Base-by-base conservation (phyloP, 2,888 invertebrate genomes). In the Drepanosiphum platanoidis region DNA sequence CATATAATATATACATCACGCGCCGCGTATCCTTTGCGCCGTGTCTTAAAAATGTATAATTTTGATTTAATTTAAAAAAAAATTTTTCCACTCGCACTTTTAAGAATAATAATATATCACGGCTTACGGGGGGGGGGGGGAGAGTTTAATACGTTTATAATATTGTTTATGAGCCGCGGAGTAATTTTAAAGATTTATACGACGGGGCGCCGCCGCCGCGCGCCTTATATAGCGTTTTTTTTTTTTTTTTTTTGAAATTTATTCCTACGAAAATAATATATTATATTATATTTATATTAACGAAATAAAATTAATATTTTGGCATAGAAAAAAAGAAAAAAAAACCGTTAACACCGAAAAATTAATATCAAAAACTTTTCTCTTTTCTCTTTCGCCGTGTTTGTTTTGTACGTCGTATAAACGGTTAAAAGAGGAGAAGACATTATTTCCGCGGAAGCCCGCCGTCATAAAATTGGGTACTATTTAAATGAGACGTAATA, bases 401-500 rank as follows among this genome's bases (percentile, higher is more conserved):
- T 52, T 80, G 46, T 80, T 80, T 80, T 68, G n/a, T n/a, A n/a
- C n/a, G n/a, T n/a, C n/a, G n/a, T n/a, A n/a, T n/a, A 80, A 80
- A 80, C 27, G 46, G 52, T 70, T 80, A 36, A 70, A 79, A 80
- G n/a, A 27, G 70, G 52, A n/a, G n/a, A 70, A 80, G 80, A 80
- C 68, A 70, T 80, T 80, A 80, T 52, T 80, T 80, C 52, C 34
- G n/a, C n/a, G 52, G 46, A 52, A 70, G 34, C 68, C 4, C 18
- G 22, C 70, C 80, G 70, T 34, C 70, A 70, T 36, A 52, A 80
- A 80, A 80, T n/a, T n/a, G n/a, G n/a, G 80, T 80, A 70, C 52
- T 80, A 70, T 80, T 52, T 70, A 68, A 80, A 80, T 80, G 80
- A 80, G 80, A 70, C 70, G 70, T 70, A 70, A 80, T 80, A 80